Evolutionary conservation across 2,797 vertebrate genomes (phyloP).

Genomic region (Lemur catta): DNA sequence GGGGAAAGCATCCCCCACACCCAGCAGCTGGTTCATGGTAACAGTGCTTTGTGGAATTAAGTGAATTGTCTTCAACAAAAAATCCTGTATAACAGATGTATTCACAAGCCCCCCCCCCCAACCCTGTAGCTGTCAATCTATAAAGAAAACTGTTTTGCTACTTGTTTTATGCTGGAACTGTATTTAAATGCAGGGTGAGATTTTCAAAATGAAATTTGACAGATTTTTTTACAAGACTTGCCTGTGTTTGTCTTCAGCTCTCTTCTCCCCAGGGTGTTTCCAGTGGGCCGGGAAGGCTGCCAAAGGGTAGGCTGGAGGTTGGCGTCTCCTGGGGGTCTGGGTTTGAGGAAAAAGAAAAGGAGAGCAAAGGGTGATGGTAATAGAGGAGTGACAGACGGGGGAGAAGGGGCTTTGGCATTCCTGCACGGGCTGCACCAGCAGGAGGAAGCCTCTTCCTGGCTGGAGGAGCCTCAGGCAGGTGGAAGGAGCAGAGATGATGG

Average conservation of each 20-base stretch:
- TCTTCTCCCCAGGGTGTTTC: slow-evolving; percentile 32
- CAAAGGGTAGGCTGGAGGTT: not conserved
- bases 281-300: not conserved
- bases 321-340: not conserved
- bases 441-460: not conserved
- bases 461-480: not conserved
- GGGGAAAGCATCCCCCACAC: not conserved
- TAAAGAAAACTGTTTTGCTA: slow-evolving; percentile 57
- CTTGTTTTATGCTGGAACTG: slow-evolving; percentile 49
- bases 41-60: slow-evolving; percentile 47
- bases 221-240: not conserved
- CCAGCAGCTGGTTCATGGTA: slow-evolving; percentile 46
- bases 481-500: not conserved
- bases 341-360: not conserved
- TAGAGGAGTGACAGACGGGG: not conserved
- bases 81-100: slow-evolving; percentile 38
- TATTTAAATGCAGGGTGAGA: slow-evolving; percentile 52
- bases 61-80: slow-evolving; percentile 49
- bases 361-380: not conserved
- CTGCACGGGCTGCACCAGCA: rapidly evolving
- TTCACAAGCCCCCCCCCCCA: not conserved
- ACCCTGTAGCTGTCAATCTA: not conserved
- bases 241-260: not conserved
- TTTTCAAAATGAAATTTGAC: slow-evolving; percentile 67
- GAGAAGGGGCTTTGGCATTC: not conserved